Evolutionary conservation across 1,140 invertebrate genomes (phyloP), one percentile per base, ranked within the genome.

Genomic region (Hylaeus volcanicus): DNA sequence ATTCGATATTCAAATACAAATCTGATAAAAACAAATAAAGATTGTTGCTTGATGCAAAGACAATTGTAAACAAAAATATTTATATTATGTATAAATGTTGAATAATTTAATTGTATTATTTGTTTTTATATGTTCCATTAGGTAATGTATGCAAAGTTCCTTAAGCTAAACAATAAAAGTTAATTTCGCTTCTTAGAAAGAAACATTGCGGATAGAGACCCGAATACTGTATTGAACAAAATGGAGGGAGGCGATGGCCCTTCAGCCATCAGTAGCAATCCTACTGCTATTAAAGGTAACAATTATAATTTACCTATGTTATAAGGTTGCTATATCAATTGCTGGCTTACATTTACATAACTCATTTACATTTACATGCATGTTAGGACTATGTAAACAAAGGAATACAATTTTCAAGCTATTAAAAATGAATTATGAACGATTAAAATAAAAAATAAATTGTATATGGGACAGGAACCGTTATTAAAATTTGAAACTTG

Each of bases 221-320:
- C 14, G 5, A 60, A 8, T 63, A 55, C 3, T 65, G 55, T 53
- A 48, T 74, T 68, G 43, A 81, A 69, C 79, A 90, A 90, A 75
- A 93, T 93, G 93, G 92, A 93, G 83, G 92, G 87, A 77, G 90
- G 89, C 41, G 90, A 91, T 91, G 95, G 95, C 92, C 95, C 95
- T 84, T 94, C 95, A 71, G 95, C 95, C 90, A 94, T 96, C 79
- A 94, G 94, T 82, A 96, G 95, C 91, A 95, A 96, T 93, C 94
- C 95, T 60, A 93, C 93, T 82, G 93, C 94, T 66, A 94, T 96
- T 72, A 95, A 95, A 95, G 95, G 96, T 96, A 93, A 73, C 65
- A 9, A 68, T 58, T 77, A 53, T 61, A 39, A 41, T 39, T 6
- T 74, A 1, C n/a, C 26, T 26, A 6, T 53, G 8, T 43, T 48